Evolutionary conservation across 2,888 invertebrate species (phyloP), one percentile per base, ranked within the genome.

Genomic region (Ophioninae sp.): DNA sequence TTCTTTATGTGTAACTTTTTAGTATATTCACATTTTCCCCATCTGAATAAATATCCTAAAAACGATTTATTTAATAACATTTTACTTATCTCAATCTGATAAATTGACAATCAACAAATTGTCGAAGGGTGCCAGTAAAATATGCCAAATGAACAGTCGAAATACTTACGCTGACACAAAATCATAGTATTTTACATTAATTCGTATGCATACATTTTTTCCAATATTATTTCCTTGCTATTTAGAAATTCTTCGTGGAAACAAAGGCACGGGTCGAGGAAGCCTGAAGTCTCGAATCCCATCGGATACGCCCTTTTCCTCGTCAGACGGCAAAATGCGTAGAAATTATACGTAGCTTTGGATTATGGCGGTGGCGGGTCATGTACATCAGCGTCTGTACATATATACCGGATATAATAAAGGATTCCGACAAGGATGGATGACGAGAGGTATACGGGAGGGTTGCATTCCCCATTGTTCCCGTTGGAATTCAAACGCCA

Each of bases 341-440:
- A 50, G 67, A 64, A 37, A 76, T 10, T 61, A 62, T 50, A 73
- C 74, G 67, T 83, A 68, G 62, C 62, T 73, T 65, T 56, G 81
- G 76, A 79, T 72, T 77, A 73, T 70, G 57, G 68, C 68, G 62
- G 70, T 62, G 57, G 77, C 61, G 30, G 64, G 62, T 39, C n/a
- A 64, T 67, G 73, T 76, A 81, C 64, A 78, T 80, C 68, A 77
- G 56, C 77, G 30, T 44, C 74, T 59, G 76, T 80, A 39, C 72
- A 61, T 88, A 87, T 87, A 87, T 88, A 85, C 81, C 83, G 87
- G 86, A 87, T 86, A 89, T 88, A 92, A 92, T 92, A 92, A 91
- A 92, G 91, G 92, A 92, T 91, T 92, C 90, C 89, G 89, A 91
- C 90, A 90, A 91, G 91, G 91, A 92, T 90, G 89, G 89, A 91